These are phyloP conservation scores for Tetranychus truncatus DNA, from an alignment of 2,888 invertebrate species.

Conservation along the genomic window DNA sequence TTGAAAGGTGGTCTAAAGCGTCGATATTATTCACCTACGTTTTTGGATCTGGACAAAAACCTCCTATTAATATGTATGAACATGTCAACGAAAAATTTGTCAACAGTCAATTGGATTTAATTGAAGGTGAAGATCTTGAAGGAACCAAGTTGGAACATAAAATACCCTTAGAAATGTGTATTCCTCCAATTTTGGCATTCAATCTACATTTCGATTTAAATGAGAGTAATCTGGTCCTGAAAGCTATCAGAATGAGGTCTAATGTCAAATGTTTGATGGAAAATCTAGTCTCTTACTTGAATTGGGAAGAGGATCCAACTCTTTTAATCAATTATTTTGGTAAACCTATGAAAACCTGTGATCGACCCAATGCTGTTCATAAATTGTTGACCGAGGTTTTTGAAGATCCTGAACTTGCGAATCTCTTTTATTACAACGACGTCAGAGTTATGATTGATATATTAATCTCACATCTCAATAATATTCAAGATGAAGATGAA, in stretches of 20 bases:
- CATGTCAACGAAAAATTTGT: constrained; percentile 66
- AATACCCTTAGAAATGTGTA: constrained; percentile 47
- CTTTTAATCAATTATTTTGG: constrained; percentile 8
- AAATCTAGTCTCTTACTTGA: constrained; percentile 63
- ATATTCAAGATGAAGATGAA: constrained; percentile 71
- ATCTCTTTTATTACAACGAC: constrained; percentile 83
- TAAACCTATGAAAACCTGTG: neutral
- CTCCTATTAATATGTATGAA: constrained; percentile 73
- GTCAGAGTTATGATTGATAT: constrained; percentile 83
- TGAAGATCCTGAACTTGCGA: constrained; percentile 54
- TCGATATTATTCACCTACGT: constrained; percentile 67
- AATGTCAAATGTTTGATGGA: constrained; percentile 74
- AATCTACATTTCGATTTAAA: constrained; percentile 57
- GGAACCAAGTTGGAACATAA: constrained; percentile 50
- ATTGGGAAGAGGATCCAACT: constrained; percentile 49
- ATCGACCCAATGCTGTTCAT: constrained; percentile 59
- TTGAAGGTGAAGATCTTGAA: constrained; percentile 61
- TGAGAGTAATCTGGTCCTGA: constrained; percentile 32
- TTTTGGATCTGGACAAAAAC: constrained; percentile 68
- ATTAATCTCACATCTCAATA: constrained; percentile 68
- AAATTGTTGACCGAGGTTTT: constrained; percentile 76
- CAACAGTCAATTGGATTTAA: constrained; percentile 55
- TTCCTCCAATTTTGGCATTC: constrained; percentile 64
- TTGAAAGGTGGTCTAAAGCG: constrained; percentile 57
- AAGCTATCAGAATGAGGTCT: constrained; percentile 32